Evolutionary conservation across 2,888 invertebrate species (phyloP), one percentile per base, ranked within the genome.

Genomic region (Villa cingulata): DNA sequence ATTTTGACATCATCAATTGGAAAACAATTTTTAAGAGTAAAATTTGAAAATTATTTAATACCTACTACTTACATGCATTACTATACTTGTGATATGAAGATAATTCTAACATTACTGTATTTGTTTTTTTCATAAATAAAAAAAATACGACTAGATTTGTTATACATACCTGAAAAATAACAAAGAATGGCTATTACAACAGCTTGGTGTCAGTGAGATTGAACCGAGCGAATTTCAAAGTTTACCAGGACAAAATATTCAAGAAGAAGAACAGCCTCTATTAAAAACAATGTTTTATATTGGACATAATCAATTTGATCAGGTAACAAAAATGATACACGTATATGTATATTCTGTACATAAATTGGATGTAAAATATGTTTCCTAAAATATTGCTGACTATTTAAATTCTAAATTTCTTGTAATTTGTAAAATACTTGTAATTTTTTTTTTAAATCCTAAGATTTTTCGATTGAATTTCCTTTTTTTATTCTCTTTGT

Each of bases 201-300:
- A 78, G 49, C 59, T 86, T 41, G 74, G 66, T 18, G 65, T 70
- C 2, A 68, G 65, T 55, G 60, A 69, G 49, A 54, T 60, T 56
- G 58, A 65, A 32, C 56, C 59, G 3, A 65, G 56, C 53, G 61
- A 62, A 6, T 59, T 60, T 48, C 64, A 64, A 44, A 67, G 53
- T 51, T 71, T 58, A 55, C 62, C 67, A 37, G 69, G 69, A 0
- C 69, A 70, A 55, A 66, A 63, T 44, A 62, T 68, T 4, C 57
- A 58, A 41, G 63, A 65, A 52, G 57, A 58, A 15, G 59, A 63
- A 37, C 70, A 74, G 0, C 76, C 79, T 0, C 66, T 87, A 14
- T 66, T 86, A 0, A 79, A 83, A 59, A 77, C 78, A 9, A 86
- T 87, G 86, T 88, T 87, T 59, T 83, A 83, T 59, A 85, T 87